These are phyloP conservation scores for Tapera naevia DNA, from an alignment of 2,797 vertebrate genomes.

Conservation along the genomic window DNA sequence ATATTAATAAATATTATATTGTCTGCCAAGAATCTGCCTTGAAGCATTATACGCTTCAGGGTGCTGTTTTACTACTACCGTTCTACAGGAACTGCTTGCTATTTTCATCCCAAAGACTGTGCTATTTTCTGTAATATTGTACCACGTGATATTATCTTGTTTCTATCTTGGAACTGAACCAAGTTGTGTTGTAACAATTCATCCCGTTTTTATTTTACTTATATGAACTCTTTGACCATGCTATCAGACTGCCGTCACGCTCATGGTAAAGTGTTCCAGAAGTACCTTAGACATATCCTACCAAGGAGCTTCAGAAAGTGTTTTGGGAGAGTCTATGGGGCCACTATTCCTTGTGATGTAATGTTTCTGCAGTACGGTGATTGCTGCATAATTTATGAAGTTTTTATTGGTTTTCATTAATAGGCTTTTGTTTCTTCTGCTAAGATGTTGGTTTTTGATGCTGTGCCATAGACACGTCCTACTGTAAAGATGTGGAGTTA, in stretches of 20 bases:
- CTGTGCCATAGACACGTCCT: not conserved
- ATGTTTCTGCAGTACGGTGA: not conserved
- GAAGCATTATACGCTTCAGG: not conserved
- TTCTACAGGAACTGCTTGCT: not conserved
- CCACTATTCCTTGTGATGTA: not conserved
- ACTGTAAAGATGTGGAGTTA: not conserved
- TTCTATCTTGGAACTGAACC: not conserved
- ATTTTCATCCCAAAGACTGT: not conserved
- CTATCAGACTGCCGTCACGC: not conserved
- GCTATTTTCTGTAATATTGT: not conserved
- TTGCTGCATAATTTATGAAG: not conserved
- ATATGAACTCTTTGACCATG: not conserved
- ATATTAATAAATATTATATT: not conserved
- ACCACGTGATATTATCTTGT: not conserved
- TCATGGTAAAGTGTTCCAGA: not conserved
- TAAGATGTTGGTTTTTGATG: not conserved
- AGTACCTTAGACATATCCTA: not conserved
- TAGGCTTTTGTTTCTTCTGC: not conserved
- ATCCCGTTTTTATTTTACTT: not conserved
- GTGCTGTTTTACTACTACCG: not conserved
- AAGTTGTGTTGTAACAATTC: not conserved
- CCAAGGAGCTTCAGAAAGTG: not conserved
- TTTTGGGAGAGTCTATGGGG: not conserved
- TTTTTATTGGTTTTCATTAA: not conserved
- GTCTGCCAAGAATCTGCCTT: not conserved